A percentile compares a stretch with the other conserved stretches of the same genome.
These are phyloP conservation scores for Cydia amplana DNA, from an alignment of 1,140 invertebrate species.

Conservation along the genomic window DNA sequence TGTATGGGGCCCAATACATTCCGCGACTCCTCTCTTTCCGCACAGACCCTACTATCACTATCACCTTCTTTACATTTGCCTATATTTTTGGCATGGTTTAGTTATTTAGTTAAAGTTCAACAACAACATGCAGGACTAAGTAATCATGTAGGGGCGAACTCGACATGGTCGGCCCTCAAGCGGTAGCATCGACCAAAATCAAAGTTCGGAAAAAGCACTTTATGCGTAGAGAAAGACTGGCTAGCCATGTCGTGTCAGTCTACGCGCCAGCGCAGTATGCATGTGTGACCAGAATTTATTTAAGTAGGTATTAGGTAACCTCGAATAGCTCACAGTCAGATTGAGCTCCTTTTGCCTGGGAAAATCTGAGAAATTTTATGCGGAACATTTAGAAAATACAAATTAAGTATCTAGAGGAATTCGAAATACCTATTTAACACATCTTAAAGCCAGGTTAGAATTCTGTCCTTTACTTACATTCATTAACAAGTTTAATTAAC, in stretches of 20 bases:
- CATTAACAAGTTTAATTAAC: no score
- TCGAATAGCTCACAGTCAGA: constrained; percentile 65
- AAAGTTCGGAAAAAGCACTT: neutral
- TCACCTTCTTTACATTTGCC: no score
- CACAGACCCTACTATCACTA: no score
- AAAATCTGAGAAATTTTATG: constrained; percentile 73
- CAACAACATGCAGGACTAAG: no score
- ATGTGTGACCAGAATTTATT: constrained; percentile 75
- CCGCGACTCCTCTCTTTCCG: no score
- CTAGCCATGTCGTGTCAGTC: neutral
- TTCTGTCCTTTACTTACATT: no score
- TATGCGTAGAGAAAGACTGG: neutral
- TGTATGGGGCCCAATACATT: no score
- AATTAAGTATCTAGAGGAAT: constrained; percentile 64
- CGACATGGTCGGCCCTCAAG: no score
- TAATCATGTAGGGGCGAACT: no score
- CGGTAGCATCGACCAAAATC: neutral
- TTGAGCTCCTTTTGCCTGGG: constrained; percentile 67
- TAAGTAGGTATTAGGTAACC: no score
- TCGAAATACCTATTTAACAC: neutral
- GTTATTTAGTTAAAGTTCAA: no score
- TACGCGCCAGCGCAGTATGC: neutral
- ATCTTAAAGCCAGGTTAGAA: neutral
- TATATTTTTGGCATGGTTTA: no score
- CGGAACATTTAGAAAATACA: constrained; percentile 70